Percentiles rank a stretch among this genome's conserved stretches.
Conservation (phyloP, 2,113 vertebrate genomes). For the Epinephelus lanceolatus region DNA sequence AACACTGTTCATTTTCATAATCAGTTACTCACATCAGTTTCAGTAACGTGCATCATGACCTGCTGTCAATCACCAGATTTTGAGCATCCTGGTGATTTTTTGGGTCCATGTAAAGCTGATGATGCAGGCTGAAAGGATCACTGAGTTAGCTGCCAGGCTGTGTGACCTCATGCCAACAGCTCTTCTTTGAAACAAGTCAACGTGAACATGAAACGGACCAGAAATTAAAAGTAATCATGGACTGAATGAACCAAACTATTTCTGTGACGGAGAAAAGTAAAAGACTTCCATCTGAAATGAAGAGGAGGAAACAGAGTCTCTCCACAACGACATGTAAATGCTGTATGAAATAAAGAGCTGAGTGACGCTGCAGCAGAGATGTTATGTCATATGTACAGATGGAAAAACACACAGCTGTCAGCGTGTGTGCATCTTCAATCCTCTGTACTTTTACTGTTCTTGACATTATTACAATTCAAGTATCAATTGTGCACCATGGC, state of each 20-base stretch:
- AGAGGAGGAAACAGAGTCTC: too few species aligned
- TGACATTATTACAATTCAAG: slow-evolving; percentile 12
- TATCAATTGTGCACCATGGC: slow-evolving; percentile 64
- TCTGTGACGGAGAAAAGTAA: not conserved
- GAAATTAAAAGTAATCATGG: not conserved
- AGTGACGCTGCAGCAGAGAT: not conserved
- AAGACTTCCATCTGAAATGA: too few species aligned
- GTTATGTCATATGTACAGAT: not conserved
- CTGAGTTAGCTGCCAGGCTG: not conserved
- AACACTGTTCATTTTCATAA: too few species aligned
- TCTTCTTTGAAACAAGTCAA: not conserved
- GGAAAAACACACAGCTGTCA: slow-evolving; percentile 25
- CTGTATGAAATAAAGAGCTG: not conserved
- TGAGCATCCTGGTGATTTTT: not conserved
- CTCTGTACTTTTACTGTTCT: slow-evolving; percentile 19
- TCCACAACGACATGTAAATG: not conserved
- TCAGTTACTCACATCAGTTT: too few species aligned
- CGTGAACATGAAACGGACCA: not conserved
- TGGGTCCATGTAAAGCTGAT: too few species aligned
- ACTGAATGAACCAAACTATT: not conserved
- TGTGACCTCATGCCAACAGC: not conserved
- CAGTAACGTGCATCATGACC: too few species aligned
- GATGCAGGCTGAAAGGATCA: not conserved
- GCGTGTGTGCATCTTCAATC: not conserved
- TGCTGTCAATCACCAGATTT: too few species aligned